Conservation (phyloP, 2,888 invertebrate genomes). For the Amphimallon solstitiale region DNA sequence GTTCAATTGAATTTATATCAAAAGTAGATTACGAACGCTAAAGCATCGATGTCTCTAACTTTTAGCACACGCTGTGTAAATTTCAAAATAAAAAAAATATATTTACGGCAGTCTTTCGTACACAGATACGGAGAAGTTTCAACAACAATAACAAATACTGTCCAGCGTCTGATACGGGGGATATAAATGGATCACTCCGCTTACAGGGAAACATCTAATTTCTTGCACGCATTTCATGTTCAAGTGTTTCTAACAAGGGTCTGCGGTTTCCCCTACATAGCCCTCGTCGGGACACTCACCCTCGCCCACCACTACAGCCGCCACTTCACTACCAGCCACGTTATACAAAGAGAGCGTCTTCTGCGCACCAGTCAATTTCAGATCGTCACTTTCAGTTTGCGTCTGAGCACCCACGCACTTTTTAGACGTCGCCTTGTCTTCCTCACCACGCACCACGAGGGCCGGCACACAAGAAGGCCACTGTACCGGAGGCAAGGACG, state of each 20-base stretch:
- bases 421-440: slow-evolving; percentile 47
- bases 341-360: slow-evolving; percentile 46
- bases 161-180: neutral
- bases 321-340: slow-evolving; percentile 38
- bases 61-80: too few species aligned
- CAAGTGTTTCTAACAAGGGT: slow-evolving; percentile 26
- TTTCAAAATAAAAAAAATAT: too few species aligned
- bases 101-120: too few species aligned
- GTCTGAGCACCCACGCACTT: slow-evolving; percentile 73
- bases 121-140: too few species aligned
- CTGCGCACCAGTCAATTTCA: slow-evolving; percentile 25
- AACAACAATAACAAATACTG: slow-evolving; percentile 23
- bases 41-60: too few species aligned
- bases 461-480: slow-evolving; percentile 68
- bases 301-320: slow-evolving; percentile 4
- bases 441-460: slow-evolving; percentile 54
- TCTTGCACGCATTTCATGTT: neutral
- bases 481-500: slow-evolving; percentile 58
- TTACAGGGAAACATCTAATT: neutral
- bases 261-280: slow-evolving; percentile 75
- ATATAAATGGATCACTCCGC: neutral
- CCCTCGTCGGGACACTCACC: slow-evolving; percentile 86
- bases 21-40: too few species aligned
- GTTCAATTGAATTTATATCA: too few species aligned
- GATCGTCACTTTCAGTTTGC: slow-evolving; percentile 59